Evolutionary conservation across 1,140 invertebrate species (phyloP), one percentile per base, ranked within the genome.

Genomic region (Geopemphigus sp.): DNA sequence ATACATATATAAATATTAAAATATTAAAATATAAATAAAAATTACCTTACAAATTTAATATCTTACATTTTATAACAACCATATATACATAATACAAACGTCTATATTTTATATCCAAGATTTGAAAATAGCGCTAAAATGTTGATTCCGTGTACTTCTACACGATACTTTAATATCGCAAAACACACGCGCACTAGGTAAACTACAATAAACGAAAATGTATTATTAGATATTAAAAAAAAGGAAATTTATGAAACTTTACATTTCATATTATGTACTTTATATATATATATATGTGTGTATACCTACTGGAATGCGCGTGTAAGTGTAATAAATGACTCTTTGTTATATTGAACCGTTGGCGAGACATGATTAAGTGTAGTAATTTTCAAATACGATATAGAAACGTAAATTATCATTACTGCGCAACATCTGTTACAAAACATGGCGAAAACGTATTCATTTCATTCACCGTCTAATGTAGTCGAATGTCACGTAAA

Each of bases 11-110:
- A 45, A 45, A 45, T 45, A 45, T 5, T 5, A 45, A 45, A 53
- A 53, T 12, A 53, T 53, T 12, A 53, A 53, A 45, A 45, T 11
- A 53, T 8, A 53, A 53, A 11, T 11, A 64, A 14, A 39, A 66
- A 39, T 66, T 66, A 11, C 19, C 15, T 66, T 66, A n/a, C n/a
- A 14, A 66, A 66, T 66, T 66, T 66, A 66, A 66, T 66, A 66
- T 32, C 39, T 32, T 11, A 22, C 15, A 6, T 45, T 11, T 19
- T 66, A 45, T 45, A 39, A 66, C 32, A 39, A 19, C 14, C 63
- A 12, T 32, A 66, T n/a, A 45, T 11, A 66, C 63, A 32, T 39
- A 54, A 54, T n/a, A n/a, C 4, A 54, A 14, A 19, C 53, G 53
- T 54, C 15, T n/a, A 15, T 64, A 45, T 64, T 64, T 2, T 11